Evolutionary conservation across 2,113 vertebrate genomes (phyloP), one percentile per base, ranked within the genome.

Genomic region (Dipodomys stephensi): DNA sequence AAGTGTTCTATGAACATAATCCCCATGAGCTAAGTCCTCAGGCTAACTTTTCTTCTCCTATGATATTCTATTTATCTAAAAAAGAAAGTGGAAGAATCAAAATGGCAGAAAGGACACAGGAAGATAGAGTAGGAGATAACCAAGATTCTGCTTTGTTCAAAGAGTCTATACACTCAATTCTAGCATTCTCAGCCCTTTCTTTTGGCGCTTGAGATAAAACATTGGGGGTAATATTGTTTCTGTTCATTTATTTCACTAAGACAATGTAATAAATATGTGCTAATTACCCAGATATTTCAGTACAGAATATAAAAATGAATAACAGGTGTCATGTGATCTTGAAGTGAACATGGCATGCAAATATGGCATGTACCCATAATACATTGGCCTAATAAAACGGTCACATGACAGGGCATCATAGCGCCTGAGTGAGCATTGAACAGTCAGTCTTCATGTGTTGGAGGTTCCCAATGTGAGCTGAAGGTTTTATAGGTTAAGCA

Each of bases 11-110:
- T 89, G 79, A 87, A 15, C 1, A 10, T 68, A 68, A 25, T 64
- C 79, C 78, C 49, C 46, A 22, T 1, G 44, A 92, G 49, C 49
- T 53, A 80, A 91, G 92, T 20, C 44, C 16, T 22, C 30, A 20
- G 35, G 9, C 0, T 94, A 74, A 90, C 22, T 87, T 90, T 69
- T 67, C 39, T 32, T 90, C 64, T 93, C 85, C 27, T 87, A 77
- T 92, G 18, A 4, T 46, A 35, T 69, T 22, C 5, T 77, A 7
- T 82, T 86, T 60, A 20, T 82, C 32, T 62, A 57, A 92, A 89
- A 64, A 13, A 65, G 72, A 49, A 86, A 39, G 77, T 53, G 28
- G 71, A 74, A 89, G 68, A 92, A 71, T 72, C 22, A 73, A 84
- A 84, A 74, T 82, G 7, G 19, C 23, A 72, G 71, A 44, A 79